Evolutionary conservation across 2,888 invertebrate species (phyloP).

Genomic region (Strigamia transsilvanica): DNA sequence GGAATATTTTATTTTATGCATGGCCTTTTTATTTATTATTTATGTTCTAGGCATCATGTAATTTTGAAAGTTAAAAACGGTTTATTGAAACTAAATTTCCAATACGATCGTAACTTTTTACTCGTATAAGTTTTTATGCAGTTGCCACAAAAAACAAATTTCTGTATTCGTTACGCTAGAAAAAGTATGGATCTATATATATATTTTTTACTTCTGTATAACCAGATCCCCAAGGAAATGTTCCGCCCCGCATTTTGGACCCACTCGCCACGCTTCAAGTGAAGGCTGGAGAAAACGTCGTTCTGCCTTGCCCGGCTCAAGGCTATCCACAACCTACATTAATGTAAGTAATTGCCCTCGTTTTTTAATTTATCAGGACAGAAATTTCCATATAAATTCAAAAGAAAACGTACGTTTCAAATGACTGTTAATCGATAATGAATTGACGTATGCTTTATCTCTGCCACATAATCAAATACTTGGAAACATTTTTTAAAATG

Average conservation of each 20-base stretch:
- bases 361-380: conserved; percentile 5
- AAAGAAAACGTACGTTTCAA: neutral
- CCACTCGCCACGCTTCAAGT: conserved; percentile 46
- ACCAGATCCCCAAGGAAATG: conserved; percentile 52
- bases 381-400: conserved; percentile 2
- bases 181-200: conserved; percentile 3
- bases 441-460: neutral
- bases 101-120: neutral
- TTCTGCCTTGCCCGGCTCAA: conserved; percentile 52
- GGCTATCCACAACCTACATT: conserved; percentile 48
- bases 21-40: neutral
- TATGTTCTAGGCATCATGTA: neutral
- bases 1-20: too few species aligned
- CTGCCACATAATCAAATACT: neutral
- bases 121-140: neutral
- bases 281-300: conserved; percentile 51
- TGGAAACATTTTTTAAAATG: neutral
- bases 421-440: neutral
- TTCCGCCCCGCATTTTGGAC: conserved; percentile 50
- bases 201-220: conserved; percentile 4
- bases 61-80: neutral
- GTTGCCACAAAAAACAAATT: conserved; percentile 6
- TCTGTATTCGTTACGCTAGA: conserved; percentile 10
- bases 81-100: conserved; percentile 32
- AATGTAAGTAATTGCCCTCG: conserved; percentile 45